Evolutionary conservation across 1,140 invertebrate species (phyloP), one percentile per base, ranked within the genome.

Genomic region (Drosophila serrata): DNA sequence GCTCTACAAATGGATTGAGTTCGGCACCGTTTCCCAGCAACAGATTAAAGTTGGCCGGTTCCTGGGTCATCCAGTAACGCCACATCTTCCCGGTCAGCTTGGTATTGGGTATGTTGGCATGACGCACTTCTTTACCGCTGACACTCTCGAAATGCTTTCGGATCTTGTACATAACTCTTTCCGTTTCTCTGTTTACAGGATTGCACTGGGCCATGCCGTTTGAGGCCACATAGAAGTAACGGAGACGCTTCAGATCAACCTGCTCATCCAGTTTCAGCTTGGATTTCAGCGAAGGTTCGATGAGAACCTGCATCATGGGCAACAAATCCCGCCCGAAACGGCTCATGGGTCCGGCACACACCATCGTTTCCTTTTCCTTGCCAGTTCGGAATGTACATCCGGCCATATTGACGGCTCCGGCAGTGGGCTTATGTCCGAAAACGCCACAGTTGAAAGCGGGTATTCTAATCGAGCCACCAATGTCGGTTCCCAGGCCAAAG

Each of bases 391-490:
- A 94, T 40, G 95, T 95, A 75, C 95, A 93, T 1, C 95, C 95
- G 81, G 93, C 93, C 65, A 94, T 91, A 53, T 94, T 94, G 4
- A 94, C 93, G 15, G 93, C 90, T 92, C 96, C 96, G 79, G 95
- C 94, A 9, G 97, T 97, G 6, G 98, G 96, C 91, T 99, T 99
- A 76, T 98, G 96, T 3, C 97, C 98, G 93, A 97, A 99, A 49
- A 99, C 94, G 40, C 99, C 99, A 94, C 98, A 99, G 93, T 97
- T 99, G 84, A 98, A 98, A 2, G 97, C 95, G 4, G 99, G 99
- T 94, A 99, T 98, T 48, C 99, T 95, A 46, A 98, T 97, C 8
- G 98, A 99, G 1, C 99, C 99, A 19, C 98, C 98, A 81, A 99
- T 98, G 93, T 99, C 99, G 1, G 97, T 97, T 46, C 94, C 94